These are phyloP conservation scores for Liposcelis brunnea DNA, from an alignment of 2,888 invertebrate genomes.

Conservation along the genomic window DNA sequence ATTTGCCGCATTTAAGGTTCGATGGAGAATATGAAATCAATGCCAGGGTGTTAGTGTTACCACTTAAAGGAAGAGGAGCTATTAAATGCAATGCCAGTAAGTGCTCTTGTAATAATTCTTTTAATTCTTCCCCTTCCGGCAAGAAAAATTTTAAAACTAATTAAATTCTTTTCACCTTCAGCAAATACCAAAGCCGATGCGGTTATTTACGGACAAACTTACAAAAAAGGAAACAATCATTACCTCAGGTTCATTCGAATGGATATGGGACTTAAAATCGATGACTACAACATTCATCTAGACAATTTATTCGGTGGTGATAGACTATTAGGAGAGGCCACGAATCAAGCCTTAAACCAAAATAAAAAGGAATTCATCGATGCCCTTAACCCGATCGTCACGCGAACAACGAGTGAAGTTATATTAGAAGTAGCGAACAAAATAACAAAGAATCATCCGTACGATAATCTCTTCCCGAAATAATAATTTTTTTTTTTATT, in stretches of 20 bases:
- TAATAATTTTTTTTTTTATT: background rate
- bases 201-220: constrained; percentile 27
- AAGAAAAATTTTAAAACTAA: too few species aligned
- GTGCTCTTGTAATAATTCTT: constrained; percentile 16
- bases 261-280: constrained; percentile 32
- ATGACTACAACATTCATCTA: constrained; percentile 35
- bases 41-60: constrained; percentile 35
- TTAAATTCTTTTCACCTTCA: constrained; percentile 13
- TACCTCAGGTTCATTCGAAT: constrained; percentile 35
- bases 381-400: constrained; percentile 37
- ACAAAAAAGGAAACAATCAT: constrained; percentile 28
- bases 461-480: constrained; percentile 35
- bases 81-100: constrained; percentile 40
- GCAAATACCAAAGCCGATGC: constrained; percentile 33
- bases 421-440: constrained; percentile 36
- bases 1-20: constrained; percentile 35
- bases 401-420: constrained; percentile 33
- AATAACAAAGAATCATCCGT: constrained; percentile 33
- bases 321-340: constrained; percentile 34
- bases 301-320: constrained; percentile 44
- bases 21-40: constrained; percentile 40
- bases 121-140: too few species aligned
- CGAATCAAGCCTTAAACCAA: constrained; percentile 40
- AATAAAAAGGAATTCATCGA: constrained; percentile 39
- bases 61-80: constrained; percentile 39